Evolutionary conservation across 2,888 invertebrate genomes (phyloP), one percentile per base, ranked within the genome.

Genomic region (Flexamia atlantica): DNA sequence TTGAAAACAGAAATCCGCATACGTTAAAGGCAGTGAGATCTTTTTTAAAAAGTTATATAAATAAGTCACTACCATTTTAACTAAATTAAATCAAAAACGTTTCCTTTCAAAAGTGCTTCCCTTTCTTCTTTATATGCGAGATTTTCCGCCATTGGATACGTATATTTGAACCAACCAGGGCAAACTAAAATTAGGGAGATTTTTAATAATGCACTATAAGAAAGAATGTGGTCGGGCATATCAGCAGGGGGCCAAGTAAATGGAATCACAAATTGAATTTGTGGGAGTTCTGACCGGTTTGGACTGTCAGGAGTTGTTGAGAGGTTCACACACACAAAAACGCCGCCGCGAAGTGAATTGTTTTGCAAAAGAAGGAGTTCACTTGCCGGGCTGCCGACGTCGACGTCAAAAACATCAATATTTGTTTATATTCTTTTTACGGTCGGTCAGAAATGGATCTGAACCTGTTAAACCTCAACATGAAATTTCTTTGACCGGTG

Each of bases 351-450:
- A 30, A 64, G 20, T 64, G 64, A 64, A 64, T 28, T 64, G 64
- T 64, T 53, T 64, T 64, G 64, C 64, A 57, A 23, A 64, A 53
- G 20, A 23, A 53, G 20, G 10, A 64, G 28, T 64, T 28, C 28
- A 64, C 64, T 64, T 64, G 30, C 57, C 17, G 50, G 57, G 4
- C 17, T 50, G 50, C 14, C 50, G 9, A 4, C 5, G 28, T 23
- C 23, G 23, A 5, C 53, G 53, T 23, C 20, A 23, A 46, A 53
- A 23, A 23, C 53, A 23, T 53, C 53, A 5, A 53, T 53, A 23
- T 53, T 53, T 53, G 53, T 53, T 53, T 53, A 53, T 53, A 23
- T 53, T 10, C 53, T 23, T n/a, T 53, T 53, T 53, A 53, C 53
- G 53, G 53, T 10, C 23, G 53, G 53, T 53, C 53, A 53, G 23